These are phyloP conservation scores for Eidolon helvum DNA, from an alignment of 2,113 vertebrate species.

Conservation along the genomic window DNA sequence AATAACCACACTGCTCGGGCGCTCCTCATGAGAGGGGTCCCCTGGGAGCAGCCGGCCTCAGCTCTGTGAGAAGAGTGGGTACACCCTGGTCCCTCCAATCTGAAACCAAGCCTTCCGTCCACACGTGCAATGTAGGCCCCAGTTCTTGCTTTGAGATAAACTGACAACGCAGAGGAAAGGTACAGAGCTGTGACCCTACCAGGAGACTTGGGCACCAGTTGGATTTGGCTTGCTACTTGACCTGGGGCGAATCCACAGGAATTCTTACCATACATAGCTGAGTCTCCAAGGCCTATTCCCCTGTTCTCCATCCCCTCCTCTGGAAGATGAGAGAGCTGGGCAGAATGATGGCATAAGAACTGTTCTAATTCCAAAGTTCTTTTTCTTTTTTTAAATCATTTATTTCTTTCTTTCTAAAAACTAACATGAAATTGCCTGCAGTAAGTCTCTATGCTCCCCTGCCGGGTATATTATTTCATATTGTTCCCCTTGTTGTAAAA, in stretches of 20 bases:
- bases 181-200: not conserved
- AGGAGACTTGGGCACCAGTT: not conserved
- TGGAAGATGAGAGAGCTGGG: not conserved
- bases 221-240: not conserved
- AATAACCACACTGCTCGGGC: conserved; percentile 45
- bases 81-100: not conserved
- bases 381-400: conserved; percentile 9
- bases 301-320: not conserved
- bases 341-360: not conserved
- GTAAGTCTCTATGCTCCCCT: conserved; percentile 30
- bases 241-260: not conserved
- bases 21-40: not conserved
- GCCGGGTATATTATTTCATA: conserved; percentile 38
- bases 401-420: conserved; percentile 40
- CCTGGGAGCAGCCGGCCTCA: not conserved
- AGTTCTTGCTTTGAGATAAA: not conserved
- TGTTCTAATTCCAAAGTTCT: not conserved
- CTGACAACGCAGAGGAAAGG: not conserved
- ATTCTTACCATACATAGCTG: not conserved
- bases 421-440: not conserved
- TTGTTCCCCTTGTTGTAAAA: conserved; percentile 24
- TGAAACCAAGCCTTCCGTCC: not conserved
- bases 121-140: rapidly evolving
- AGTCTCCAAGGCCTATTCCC: not conserved
- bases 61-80: not conserved